These are phyloP conservation scores for Callipepla squamata DNA, from an alignment of 2,113 vertebrate genomes.

Conservation along the genomic window DNA sequence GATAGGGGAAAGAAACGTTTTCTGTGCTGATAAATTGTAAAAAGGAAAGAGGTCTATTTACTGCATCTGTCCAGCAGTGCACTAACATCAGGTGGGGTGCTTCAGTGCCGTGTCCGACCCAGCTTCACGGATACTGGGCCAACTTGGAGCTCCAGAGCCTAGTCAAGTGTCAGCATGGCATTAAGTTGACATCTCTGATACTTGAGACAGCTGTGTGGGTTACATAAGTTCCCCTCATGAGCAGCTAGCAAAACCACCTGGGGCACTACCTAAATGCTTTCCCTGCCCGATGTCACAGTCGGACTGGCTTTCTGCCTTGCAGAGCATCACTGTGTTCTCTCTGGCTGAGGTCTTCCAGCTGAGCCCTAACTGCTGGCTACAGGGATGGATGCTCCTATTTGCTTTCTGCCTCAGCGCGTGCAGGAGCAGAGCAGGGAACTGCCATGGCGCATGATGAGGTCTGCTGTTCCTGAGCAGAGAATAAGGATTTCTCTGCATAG, in stretches of 20 bases:
- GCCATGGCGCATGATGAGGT: not conserved
- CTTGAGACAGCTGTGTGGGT: not conserved
- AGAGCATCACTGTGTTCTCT: not conserved
- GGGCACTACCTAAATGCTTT: not conserved
- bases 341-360: not conserved
- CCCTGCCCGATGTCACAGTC: accelerated
- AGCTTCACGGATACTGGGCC: not conserved
- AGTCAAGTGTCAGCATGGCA: not conserved
- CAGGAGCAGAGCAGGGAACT: not conserved
- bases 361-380: not conserved
- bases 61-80: not conserved
- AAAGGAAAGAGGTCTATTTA: not conserved
- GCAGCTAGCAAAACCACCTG: not conserved
- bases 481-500: not conserved
- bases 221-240: not conserved
- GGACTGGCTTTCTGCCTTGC: not conserved
- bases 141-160: not conserved
- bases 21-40: not conserved
- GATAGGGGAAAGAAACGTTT: conserved; percentile 1
- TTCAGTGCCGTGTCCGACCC: not conserved
- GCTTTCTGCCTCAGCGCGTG: not conserved
- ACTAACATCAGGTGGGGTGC: not conserved
- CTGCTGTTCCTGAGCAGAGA: not conserved
- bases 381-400: not conserved
- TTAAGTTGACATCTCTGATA: not conserved